A percentile compares a stretch with the other conserved stretches of the same genome.
Evolutionary conservation across 2,888 invertebrate genomes (phyloP).

Genomic region (Leucozona laternaria): DNA sequence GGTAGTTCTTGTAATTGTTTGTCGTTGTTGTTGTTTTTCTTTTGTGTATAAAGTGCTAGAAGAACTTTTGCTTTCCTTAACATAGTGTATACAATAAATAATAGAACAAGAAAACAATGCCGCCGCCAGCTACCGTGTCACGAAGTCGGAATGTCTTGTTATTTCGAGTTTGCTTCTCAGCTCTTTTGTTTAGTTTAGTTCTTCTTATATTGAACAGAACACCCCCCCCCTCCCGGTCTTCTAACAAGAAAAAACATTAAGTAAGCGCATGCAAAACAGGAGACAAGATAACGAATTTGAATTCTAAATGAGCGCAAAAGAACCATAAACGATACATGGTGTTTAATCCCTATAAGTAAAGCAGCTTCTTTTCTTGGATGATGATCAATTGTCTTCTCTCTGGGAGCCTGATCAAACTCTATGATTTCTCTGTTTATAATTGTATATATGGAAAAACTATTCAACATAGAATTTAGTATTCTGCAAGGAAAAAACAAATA

Average conservation of each 20-base stretch:
- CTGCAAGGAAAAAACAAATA: constrained; percentile 18
- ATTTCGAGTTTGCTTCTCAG: constrained; percentile 63
- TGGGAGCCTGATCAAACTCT: neutral
- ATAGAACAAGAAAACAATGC: constrained; percentile 63
- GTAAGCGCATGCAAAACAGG: constrained; percentile 37
- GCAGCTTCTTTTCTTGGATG: constrained; percentile 47
- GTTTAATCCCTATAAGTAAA: constrained; percentile 64
- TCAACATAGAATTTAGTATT: constrained; percentile 56
- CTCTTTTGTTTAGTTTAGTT: constrained; percentile 59
- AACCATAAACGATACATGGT: constrained; percentile 51
- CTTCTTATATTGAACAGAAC: no score
- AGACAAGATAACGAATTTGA: constrained; percentile 61
- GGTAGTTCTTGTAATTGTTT: constrained; percentile 36
- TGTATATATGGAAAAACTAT: constrained; percentile 9
- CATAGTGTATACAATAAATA: constrained; percentile 62
- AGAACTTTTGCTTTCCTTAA: constrained; percentile 72
- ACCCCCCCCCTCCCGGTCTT: no score
- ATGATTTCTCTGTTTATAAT: neutral
- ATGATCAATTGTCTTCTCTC: constrained; percentile 66
- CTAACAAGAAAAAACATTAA: neutral
- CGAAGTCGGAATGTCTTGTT: constrained; percentile 70
- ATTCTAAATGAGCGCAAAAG: constrained; percentile 66
- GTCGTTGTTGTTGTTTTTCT: constrained; percentile 26
- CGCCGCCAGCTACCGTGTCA: constrained; percentile 72
- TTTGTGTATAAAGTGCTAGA: constrained; percentile 63